Evolutionary conservation across 2,888 invertebrate species (phyloP).

Genomic region (Prosapia bicincta): DNA sequence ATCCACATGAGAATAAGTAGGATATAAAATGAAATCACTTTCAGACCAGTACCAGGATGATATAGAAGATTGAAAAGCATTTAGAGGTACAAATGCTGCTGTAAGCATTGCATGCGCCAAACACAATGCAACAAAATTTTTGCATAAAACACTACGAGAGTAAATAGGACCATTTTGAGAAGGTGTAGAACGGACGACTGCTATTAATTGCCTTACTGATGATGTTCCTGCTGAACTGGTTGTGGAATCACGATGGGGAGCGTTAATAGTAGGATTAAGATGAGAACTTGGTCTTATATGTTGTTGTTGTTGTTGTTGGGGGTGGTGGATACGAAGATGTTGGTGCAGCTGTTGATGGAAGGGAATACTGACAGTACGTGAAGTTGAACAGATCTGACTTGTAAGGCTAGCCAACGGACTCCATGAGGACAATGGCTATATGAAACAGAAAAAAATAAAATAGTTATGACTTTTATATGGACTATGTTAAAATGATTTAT

Average conservation of each 20-base stretch:
- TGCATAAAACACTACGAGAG: constrained; percentile 40
- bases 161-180: constrained; percentile 43
- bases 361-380: too few relatives aligned
- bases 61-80: constrained; percentile 54
- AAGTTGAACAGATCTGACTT: too few relatives aligned
- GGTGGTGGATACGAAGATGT: too few relatives aligned
- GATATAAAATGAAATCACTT: constrained; percentile 12
- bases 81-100: constrained; percentile 60
- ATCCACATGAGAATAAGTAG: constrained; percentile 30
- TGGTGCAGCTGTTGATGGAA: too few relatives aligned
- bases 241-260: constrained; percentile 53
- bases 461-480: too few relatives aligned
- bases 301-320: too few relatives aligned
- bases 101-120: constrained; percentile 60
- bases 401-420: too few relatives aligned
- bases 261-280: constrained; percentile 43
- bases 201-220: constrained; percentile 70
- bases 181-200: constrained; percentile 48
- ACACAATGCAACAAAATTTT: constrained; percentile 48
- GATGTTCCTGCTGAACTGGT: constrained; percentile 72
- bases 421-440: too few relatives aligned
- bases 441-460: too few relatives aligned
- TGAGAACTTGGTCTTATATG: too few relatives aligned
- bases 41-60: constrained; percentile 48
- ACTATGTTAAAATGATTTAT: too few relatives aligned